Base-by-base conservation (phyloP, 2,888 invertebrate species). In the Ophion obscuratus region DNA sequence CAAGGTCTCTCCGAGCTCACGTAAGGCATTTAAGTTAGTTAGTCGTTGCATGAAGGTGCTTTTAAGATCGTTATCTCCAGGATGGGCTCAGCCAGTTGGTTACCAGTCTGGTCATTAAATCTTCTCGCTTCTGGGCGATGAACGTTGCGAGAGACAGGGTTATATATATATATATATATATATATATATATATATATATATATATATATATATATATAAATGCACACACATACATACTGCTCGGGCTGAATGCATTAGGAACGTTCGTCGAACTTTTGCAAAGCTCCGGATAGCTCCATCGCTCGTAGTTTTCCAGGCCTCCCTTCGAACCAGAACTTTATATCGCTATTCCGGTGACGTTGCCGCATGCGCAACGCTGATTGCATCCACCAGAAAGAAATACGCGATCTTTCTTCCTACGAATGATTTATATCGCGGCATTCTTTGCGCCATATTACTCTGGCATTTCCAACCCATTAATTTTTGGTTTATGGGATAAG, bases 61-160 rank as follows among this genome's bases (percentile, higher is more conserved):
- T 87, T 89, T 89, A 80, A 89, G 91, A 91, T 91, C 85, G 87
- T 88, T 91, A 91, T 91, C 90, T 87, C 81, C 82, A 84, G 86
- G 88, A 84, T 86, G 87, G 88, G 88, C 89, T 88, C 88, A 83
- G 89, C 87, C 89, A 90, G 90, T 91, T 91, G 90, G 89, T 91
- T 88, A 36, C 79, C 87, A 87, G 74, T 84, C 84, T 86, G 87
- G 88, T 90, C 89, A 87, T 91, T 90, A 89, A 84, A 86, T 86
- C 87, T 85, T 87, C 85, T 86, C 85, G 85, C 79, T 85, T 20
- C 77, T 76, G 79, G 59, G 59, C 70, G 31, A 57, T 40, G 79
- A 70, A 62, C 79, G 27, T 61, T 70, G 57, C 61, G 24, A 27
- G 78, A 61, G 78, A 61, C 44, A 59, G 68, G 17, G 31, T 11